A percentile compares a stretch with the other conserved stretches of the same genome.
These are phyloP conservation scores for Marmota flaviventris DNA, from an alignment of 2,113 vertebrate species.

Conservation along the genomic window DNA sequence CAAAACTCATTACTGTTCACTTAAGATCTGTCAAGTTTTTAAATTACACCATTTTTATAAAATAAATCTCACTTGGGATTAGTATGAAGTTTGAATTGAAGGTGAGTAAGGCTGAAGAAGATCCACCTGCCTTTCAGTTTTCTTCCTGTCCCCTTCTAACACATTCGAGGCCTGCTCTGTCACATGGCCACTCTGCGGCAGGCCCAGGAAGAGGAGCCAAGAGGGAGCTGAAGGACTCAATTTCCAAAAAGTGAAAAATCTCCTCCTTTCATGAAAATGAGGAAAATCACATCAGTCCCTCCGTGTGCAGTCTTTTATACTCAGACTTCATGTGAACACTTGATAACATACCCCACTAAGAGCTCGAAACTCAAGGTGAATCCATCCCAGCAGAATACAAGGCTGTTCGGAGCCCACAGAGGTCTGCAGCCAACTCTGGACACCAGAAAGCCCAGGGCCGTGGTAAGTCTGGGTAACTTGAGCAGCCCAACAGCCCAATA, in stretches of 20 bases:
- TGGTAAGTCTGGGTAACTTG: slow-evolving; percentile 80
- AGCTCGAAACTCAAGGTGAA: neutral
- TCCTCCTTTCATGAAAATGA: neutral
- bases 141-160: neutral
- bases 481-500: slow-evolving; percentile 87
- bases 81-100: neutral
- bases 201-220: neutral
- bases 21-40: neutral
- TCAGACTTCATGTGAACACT: slow-evolving; percentile 17
- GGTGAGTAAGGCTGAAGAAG: neutral
- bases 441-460: slow-evolving; percentile 43
- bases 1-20: neutral
- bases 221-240: neutral
- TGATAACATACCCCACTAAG: neutral
- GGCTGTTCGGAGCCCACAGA: neutral
- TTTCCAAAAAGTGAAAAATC: neutral
- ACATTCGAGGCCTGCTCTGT: neutral
- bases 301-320: neutral
- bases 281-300: neutral
- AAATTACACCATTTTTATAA: no score
- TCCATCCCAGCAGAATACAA: neutral
- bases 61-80: neutral
- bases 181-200: neutral
- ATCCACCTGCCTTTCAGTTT: neutral
- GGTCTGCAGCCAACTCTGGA: slow-evolving; percentile 31